phyloP scores from a whole-genome alignment of 2,888 invertebrate species.

The Synanthedon myopaeformis region DNA sequence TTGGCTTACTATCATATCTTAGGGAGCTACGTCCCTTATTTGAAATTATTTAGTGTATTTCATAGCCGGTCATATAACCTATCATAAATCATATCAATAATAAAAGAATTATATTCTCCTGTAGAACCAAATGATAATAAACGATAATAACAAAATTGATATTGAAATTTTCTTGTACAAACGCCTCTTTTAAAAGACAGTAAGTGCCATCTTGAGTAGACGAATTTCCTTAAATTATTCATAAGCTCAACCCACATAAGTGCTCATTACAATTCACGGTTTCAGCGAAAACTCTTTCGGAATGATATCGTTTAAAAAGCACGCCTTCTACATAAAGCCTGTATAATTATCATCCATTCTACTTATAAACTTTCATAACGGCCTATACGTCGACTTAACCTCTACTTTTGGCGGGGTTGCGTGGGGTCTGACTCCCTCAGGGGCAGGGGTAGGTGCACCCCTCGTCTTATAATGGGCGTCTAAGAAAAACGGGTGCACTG shows the following conservation, averaged over 20 bases:
- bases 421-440: conserved; percentile 11
- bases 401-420: conserved; percentile 54
- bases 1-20: too few relatives aligned
- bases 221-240: not conserved
- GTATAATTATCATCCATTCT: conserved; percentile 69
- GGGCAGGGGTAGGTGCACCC: conserved; percentile 14
- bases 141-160: too few relatives aligned
- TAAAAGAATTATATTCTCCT: too few relatives aligned
- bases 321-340: conserved; percentile 57
- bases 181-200: too few relatives aligned
- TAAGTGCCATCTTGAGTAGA: not conserved
- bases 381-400: conserved; percentile 70
- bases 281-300: conserved; percentile 28
- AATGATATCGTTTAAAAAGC: conserved; percentile 58
- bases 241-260: not conserved
- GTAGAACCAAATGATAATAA: too few relatives aligned
- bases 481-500: conserved; percentile 69
- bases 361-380: conserved; percentile 71
- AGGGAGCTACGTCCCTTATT: too few relatives aligned
- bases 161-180: too few relatives aligned
- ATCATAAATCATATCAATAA: too few relatives aligned
- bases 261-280: conserved; percentile 20
- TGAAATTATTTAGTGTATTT: too few relatives aligned
- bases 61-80: too few relatives aligned
- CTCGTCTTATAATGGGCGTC: conserved; percentile 62